Evolutionary conservation across 2,888 invertebrate species (phyloP), one percentile per base, ranked within the genome.

Genomic region (Laspeyria flexula): DNA sequence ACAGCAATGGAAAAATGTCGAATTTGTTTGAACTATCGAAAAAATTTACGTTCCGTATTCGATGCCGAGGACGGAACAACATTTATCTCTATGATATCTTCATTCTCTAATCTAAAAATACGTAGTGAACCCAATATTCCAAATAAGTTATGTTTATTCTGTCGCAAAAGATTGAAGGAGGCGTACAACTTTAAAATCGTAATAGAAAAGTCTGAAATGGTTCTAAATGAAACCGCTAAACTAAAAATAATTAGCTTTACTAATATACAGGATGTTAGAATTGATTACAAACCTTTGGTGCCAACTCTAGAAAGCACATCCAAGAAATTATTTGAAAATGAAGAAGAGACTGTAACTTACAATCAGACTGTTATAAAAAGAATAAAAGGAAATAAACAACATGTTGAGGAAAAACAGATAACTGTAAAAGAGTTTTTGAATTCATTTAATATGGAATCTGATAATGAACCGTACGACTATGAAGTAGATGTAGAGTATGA

Each of bases 91-190:
- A 87, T 86, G 77, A 69, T 86, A 37, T 65, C 60, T 49, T 75
- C 67, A 35, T 38, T 88, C 21, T 57, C 81, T 6, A 48, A 52
- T 43, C 66, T 63, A 13, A 65, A 86, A 84, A 67, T 84, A 37
- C 39, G 39, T 9, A 61, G 60, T 44, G 45, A 64, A 13, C 65
- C 74, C 56, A 62, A 54, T 42, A 56, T 65, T 9, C 60, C 67
- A 25, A 62, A 77, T 52, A 65, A 74, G 60, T 73, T 86, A 56
- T 88, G 88, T 69, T 66, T 77, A 7, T 59, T 47, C 50, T 93
- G 93, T 65, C 78, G 88, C 45, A 71, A 73, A 61, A 85, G 77
- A 69, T 76, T 84, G 1, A 65, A 29, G 55, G 82, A 80, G 12
- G 71, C 71, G n/a, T 82, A 79, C 68, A 68, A 79, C 7, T 86